Base-by-base conservation (phyloP, 2,888 invertebrate species). In the Taenaris catops region DNA sequence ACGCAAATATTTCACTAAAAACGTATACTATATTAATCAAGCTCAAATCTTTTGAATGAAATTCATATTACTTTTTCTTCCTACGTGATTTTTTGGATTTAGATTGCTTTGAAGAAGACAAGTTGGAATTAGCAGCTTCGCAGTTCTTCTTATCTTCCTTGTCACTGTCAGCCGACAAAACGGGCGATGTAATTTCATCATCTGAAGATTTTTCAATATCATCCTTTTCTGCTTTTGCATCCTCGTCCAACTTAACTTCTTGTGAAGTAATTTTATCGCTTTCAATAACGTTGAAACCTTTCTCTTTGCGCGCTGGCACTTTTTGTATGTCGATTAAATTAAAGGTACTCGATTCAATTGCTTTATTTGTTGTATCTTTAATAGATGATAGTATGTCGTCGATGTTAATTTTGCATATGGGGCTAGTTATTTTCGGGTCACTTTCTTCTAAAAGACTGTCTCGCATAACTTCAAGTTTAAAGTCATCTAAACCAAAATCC, bases 51-150 rank as follows among this genome's bases (percentile, higher is more conserved):
- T 49, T 44, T 69, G 68, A 73, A 74, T 70, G 72, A 71, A 56
- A 18, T 32, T 48, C 51, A 54, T 55, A 59, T 84, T 89, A 90
- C 73, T 90, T 90, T 62, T 89, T 89, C 76, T 90, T 90, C 60
- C 88, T 89, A 59, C 89, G 90, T 31, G 89, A 76, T 59, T 89
- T 90, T 59, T 88, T 88, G 56, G 87, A 78, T 46, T 84, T 83
- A 19, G 80, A 75, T 68, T 75, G 76, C 62, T 86, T 86, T 50
- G 67, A 55, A 27, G 64, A 68, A 53, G 76, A 68, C 55, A 72
- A 58, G 31, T 66, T 58, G 42, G 68, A 46, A 46, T 64, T 74
- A 40, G 73, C 69, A 50, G 76, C 65, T 60, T 78, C 72, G 52
- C 58, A 60, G 34, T 51, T 62, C 61, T 66, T 80, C 58, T 71